Evolutionary conservation across 2,888 invertebrate genomes (phyloP), one percentile per base, ranked within the genome.

Genomic region (Stenchaetothrips biformis): DNA sequence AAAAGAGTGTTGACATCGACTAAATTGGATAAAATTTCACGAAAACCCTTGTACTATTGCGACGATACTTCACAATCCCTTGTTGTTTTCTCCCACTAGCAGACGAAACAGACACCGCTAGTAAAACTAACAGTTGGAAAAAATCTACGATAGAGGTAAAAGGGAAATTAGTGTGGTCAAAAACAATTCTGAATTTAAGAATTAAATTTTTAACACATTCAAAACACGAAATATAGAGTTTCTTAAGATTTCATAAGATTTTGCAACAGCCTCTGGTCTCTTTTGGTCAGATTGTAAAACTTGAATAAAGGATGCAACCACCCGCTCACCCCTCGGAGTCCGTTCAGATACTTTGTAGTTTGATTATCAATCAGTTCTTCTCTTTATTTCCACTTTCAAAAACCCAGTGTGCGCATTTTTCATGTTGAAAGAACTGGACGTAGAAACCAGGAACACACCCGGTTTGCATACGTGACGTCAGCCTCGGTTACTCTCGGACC

Each of bases 381-480:
- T 53, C 53, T 53, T 8, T 53, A 53, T 53, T 53, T 8, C 18
- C 1, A 37, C 37, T 37, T 37, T 2, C 1, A 37, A 37, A 4
- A 37, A 37, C 37, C 37, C 37, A 37, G 37, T 37, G 37, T 37
- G 37, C 37, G 37, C 37, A 37, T 37, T 2, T 37, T 37, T 37
- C 4, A 37, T 4, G 37, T 1, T 37, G 2, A 37, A 37, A 37
- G 37, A 37, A 37, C 4, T 2, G 2, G 37, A 2, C 37, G 37
- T 37, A 37, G 37, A 37, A 37, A 37, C 37, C 37, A 25, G 25
- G 67, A 74, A 74, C 67, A 25, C 11, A 74, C 67, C 21, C 67
- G 11, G 67, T 53, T 53, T 25, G 67, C 67, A 53, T 53, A 74
- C 49, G 81, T 83, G 83, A 83, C 84, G 83, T 85, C 84, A 83